Base-by-base conservation (phyloP, 2,888 invertebrate species). In the Gordius sp. region DNA sequence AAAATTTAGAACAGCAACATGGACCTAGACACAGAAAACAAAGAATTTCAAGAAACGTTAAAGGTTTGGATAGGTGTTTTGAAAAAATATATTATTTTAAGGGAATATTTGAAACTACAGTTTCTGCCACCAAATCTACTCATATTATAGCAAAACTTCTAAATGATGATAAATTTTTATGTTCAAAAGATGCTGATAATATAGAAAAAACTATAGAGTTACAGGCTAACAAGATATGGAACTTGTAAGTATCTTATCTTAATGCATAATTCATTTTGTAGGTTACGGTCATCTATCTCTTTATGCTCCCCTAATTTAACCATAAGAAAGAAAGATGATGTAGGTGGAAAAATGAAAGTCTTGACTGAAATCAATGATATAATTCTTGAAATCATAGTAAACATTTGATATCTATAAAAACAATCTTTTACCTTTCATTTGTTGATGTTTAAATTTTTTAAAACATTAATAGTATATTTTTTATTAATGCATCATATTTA, bases 161-260 rank as follows among this genome's bases (percentile, higher is more conserved):
- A 20, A 47, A 47, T 47, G 47, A 47, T 4, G 47, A 47, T 47
- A 20, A 47, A 8, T 47, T 47, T 47, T 47, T 47, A 47, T 47
- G 47, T 20, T 47, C 20, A 4, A 20, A 47, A n/a, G 47, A 47
- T n/a, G 20, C 47, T n/a, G 20, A 8, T n/a, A 20, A 4, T 23
- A n/a, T 20, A n/a, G 47, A 47, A 47, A n/a, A 8, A 8, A 47
- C 4, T 47, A 47, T 47, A 47, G 20, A 20, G 8, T 8, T 4
- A n/a, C 47, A 47, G 20, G 23, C 47, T n/a, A 47, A 47, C 20
- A 47, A 47, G 20, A 47, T 47, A 8, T 47, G 47, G 47, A 47
- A 4, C 13, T 20, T 47, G 47, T 47, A 47, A 33, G 39, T 13
- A 33, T 33, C 8, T 33, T 33, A 33, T 8, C 39, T n/a, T 33